A percentile compares a stretch with the other conserved stretches of the same genome.
These are phyloP conservation scores for Gambelia wislizenii DNA, from an alignment of 2,797 vertebrate genomes.

Conservation along the genomic window DNA sequence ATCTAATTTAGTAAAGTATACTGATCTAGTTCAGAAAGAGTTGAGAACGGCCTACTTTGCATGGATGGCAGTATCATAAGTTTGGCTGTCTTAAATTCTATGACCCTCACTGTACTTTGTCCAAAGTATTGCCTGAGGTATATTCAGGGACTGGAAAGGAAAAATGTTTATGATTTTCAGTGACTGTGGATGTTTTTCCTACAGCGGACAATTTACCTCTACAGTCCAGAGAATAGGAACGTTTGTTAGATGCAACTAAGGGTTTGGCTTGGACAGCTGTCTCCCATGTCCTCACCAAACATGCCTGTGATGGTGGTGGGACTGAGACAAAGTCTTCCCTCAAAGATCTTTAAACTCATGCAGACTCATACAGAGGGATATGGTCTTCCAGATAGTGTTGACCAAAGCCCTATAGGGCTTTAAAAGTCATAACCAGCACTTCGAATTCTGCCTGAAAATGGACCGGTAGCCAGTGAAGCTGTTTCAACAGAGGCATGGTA, in stretches of 20 bases:
- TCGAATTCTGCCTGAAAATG: too few species aligned
- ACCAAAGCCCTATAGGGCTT: too few species aligned
- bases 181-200: not conserved
- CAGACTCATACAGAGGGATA: too few species aligned
- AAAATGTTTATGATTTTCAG: not conserved
- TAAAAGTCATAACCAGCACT: too few species aligned
- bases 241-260: not conserved
- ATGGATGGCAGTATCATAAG: not conserved
- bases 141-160: not conserved
- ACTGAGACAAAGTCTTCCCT: too few species aligned
- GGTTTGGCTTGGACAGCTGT: not conserved
- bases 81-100: not conserved
- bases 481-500: too few species aligned
- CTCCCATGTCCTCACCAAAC: too few species aligned
- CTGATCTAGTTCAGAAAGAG: not conserved
- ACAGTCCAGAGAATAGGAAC: not conserved
- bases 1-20: not conserved
- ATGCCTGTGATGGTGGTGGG: too few species aligned
- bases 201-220: too few species aligned
- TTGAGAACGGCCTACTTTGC: not conserved
- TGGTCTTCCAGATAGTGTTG: too few species aligned
- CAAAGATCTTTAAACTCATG: too few species aligned
- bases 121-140: not conserved
- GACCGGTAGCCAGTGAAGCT: too few species aligned
- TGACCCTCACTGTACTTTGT: not conserved